Evolutionary conservation across 2,888 invertebrate genomes (phyloP).

Genomic region (Periphyllus acericola): DNA sequence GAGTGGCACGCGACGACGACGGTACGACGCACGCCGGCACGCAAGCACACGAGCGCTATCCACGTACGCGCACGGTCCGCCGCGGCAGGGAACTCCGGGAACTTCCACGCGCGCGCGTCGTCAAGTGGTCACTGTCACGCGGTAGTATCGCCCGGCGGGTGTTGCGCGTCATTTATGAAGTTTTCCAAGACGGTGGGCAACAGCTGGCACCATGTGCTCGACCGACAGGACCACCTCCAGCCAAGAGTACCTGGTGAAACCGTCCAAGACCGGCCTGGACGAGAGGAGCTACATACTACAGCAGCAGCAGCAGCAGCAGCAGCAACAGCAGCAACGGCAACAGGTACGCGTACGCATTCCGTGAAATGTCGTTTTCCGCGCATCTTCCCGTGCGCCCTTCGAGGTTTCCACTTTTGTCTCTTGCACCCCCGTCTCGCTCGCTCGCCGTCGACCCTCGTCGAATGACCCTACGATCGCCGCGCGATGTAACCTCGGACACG

Average conservation of each 20-base stretch:
- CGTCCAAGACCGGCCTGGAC: slow-evolving; percentile 43
- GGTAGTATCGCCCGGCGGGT: background rate
- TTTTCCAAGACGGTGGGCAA: slow-evolving; percentile 56
- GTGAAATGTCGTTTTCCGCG: no score
- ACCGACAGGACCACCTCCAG: slow-evolving; percentile 33
- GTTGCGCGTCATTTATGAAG: slow-evolving; percentile 52
- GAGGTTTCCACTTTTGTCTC: no score
- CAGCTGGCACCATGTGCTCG: slow-evolving; percentile 60
- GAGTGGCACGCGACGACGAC: background rate
- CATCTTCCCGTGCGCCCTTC: no score
- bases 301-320: slow-evolving; percentile 1
- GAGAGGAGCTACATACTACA: slow-evolving; percentile 57
- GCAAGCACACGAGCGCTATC: no score
- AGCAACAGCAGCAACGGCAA: background rate
- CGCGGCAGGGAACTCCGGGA: background rate
- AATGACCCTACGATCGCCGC: no score
- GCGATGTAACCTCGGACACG: no score
- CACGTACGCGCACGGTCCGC: no score
- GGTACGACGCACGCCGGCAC: no score
- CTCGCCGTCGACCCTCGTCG: no score
- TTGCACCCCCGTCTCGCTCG: no score
- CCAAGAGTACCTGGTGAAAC: slow-evolving; percentile 55
- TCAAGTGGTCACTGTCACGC: background rate
- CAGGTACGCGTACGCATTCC: no score
- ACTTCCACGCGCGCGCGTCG: background rate